Conservation (phyloP, 2,888 invertebrate species). For the Tiphia femorata region DNA sequence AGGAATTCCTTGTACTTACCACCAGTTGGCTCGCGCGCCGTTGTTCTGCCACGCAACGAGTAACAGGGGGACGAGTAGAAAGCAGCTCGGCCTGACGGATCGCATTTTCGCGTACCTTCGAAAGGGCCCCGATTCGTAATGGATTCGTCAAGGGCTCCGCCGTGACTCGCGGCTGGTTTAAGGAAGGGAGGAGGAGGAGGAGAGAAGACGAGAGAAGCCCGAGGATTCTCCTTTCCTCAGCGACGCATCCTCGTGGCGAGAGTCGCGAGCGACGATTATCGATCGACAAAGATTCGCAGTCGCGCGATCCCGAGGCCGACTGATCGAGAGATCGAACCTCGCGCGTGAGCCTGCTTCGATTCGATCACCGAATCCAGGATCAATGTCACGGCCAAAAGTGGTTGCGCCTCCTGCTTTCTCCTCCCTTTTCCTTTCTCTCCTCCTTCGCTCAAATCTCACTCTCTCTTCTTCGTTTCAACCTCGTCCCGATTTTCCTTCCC, state of each 20-base stretch:
- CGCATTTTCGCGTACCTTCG: slow-evolving; percentile 33
- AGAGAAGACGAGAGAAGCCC: no score
- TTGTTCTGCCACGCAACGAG: slow-evolving; percentile 58
- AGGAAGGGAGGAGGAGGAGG: no score
- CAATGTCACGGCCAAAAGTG: no score
- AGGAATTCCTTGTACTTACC: slow-evolving; percentile 53
- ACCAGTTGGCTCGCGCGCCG: slow-evolving; percentile 65
- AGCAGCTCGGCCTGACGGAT: slow-evolving; percentile 34
- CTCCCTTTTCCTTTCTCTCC: background rate
- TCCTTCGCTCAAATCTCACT: background rate
- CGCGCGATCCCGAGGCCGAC: slow-evolving; percentile 1
- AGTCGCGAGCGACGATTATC: background rate
- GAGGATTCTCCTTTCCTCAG: slow-evolving; percentile 19
- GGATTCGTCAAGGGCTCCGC: no score
- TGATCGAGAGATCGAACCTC: slow-evolving; percentile 24
- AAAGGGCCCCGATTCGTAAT: no score
- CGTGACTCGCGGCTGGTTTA: no score
- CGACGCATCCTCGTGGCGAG: slow-evolving; percentile 30
- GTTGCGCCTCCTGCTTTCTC: no score
- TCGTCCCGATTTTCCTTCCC: background rate
- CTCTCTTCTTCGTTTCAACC: background rate
- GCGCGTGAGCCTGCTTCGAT: slow-evolving; percentile 17
- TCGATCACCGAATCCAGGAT: slow-evolving; percentile 20
- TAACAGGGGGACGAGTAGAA: slow-evolving; percentile 43
- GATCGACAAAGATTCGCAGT: background rate